Evolutionary conservation across 2,113 vertebrate species (phyloP).

Genomic region (Scomber japonicus): DNA sequence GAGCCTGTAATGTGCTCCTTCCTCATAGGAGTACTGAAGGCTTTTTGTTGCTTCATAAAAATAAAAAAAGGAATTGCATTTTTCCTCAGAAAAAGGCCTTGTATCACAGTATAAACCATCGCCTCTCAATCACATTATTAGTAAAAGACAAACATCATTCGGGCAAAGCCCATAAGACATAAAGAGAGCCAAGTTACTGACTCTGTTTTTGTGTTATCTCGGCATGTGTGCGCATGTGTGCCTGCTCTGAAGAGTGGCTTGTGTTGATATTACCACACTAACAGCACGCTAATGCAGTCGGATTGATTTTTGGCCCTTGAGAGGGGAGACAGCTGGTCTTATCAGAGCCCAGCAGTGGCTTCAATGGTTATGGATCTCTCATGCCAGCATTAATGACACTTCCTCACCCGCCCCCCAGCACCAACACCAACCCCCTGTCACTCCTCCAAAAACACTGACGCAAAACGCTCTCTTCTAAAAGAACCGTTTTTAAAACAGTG

Average conservation of each 20-base stretch:
- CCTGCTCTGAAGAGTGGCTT: slow-evolving; percentile 13
- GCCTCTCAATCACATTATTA: slow-evolving; percentile 67
- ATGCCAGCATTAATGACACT: slow-evolving; percentile 51
- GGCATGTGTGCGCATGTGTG: neutral
- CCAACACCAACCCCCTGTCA: slow-evolving; percentile 34
- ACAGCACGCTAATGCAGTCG: slow-evolving; percentile 42
- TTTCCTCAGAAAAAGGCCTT: slow-evolving; percentile 51
- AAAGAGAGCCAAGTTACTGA: slow-evolving; percentile 22
- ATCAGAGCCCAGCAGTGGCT: slow-evolving; percentile 60
- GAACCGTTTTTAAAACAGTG: slow-evolving; percentile 51
- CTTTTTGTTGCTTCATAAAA: slow-evolving; percentile 20
- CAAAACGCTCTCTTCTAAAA: slow-evolving; percentile 24
- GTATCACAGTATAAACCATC: slow-evolving; percentile 73
- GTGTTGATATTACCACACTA: slow-evolving; percentile 39
- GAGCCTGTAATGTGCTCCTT: slow-evolving; percentile 32
- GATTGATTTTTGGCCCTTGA: slow-evolving; percentile 69
- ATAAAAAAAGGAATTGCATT: slow-evolving; percentile 42
- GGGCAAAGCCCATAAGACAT: slow-evolving; percentile 43
- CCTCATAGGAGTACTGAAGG: slow-evolving; percentile 45
- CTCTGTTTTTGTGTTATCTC: slow-evolving; percentile 20
- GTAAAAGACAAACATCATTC: slow-evolving; percentile 42
- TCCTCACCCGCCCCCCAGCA: slow-evolving; percentile 2
- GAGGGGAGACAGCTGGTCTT: slow-evolving; percentile 65
- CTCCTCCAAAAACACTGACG: slow-evolving; percentile 33
- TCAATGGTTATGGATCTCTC: slow-evolving; percentile 67